Conservation (phyloP, 2,797 vertebrate species). For the Phalanger gymnotis region DNA sequence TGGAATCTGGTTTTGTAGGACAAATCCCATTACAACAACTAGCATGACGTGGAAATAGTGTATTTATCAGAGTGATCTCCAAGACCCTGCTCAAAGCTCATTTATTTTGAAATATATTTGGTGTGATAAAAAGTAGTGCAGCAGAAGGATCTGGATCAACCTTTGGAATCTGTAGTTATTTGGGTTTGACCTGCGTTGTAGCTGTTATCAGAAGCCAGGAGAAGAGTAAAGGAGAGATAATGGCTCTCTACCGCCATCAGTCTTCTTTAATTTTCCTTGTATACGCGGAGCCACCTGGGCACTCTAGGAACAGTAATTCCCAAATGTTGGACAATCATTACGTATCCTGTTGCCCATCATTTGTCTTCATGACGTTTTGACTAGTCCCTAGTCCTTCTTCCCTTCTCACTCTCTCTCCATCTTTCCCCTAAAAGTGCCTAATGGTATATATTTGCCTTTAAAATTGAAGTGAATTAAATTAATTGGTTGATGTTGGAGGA, state of each 20-base stretch:
- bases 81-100: not conserved
- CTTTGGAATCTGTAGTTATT: not conserved
- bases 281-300: not conserved
- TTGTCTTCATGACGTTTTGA: not conserved
- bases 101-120: slow-evolving; percentile 6
- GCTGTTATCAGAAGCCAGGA: too few species aligned
- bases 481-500: not conserved
- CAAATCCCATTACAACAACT: not conserved
- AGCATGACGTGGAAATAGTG: not conserved
- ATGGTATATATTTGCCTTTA: not conserved
- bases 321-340: not conserved
- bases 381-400: not conserved
- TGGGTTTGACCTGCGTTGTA: not conserved
- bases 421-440: not conserved
- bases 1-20: not conserved
- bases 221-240: not conserved
- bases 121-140: slow-evolving; percentile 1
- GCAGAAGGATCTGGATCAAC: not conserved
- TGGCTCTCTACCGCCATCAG: not conserved
- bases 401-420: not conserved
- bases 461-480: slow-evolving; percentile 6
- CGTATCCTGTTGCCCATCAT: not conserved
- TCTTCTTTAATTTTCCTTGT: not conserved
- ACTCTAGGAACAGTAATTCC: not conserved
- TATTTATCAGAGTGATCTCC: not conserved